Percentiles rank a stretch among this genome's conserved stretches.
phyloP scores from a whole-genome alignment of 1,140 invertebrate genomes.

The Atta texana region DNA sequence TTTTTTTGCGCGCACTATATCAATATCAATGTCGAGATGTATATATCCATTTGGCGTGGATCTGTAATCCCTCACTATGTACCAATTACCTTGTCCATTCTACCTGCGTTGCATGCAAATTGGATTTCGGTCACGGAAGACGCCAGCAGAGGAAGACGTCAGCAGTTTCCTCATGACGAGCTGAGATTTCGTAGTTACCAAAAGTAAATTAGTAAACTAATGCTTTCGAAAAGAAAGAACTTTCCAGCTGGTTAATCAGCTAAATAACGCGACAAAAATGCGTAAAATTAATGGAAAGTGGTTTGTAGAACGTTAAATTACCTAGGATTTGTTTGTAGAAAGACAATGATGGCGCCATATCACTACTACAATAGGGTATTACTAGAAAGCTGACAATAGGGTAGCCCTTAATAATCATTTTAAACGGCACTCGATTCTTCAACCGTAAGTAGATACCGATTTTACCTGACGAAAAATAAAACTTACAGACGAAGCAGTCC shows the following conservation, averaged over 20 bases:
- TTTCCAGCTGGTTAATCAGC: not conserved
- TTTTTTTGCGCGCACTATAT: slow-evolving; percentile 10
- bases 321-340: not conserved
- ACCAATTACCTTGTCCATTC: slow-evolving; percentile 84
- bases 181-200: slow-evolving; percentile 59
- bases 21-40: slow-evolving; percentile 39
- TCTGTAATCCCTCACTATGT: slow-evolving; percentile 82
- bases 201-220: slow-evolving; percentile 49
- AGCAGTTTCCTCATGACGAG: slow-evolving; percentile 28
- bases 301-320: not conserved
- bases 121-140: slow-evolving; percentile 81
- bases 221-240: slow-evolving; percentile 36
- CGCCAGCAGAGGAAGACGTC: slow-evolving; percentile 63
- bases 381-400: slow-evolving; percentile 55
- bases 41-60: slow-evolving; percentile 69
- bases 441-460: slow-evolving; percentile 24
- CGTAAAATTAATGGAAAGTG: slow-evolving; percentile 34
- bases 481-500: not conserved
- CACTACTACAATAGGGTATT: slow-evolving; percentile 57
- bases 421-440: not conserved
- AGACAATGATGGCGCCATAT: slow-evolving; percentile 12
- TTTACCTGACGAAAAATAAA: slow-evolving; percentile 35
- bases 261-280: slow-evolving; percentile 22
- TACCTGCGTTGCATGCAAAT: slow-evolving; percentile 83
- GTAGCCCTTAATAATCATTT: slow-evolving; percentile 55